Evolutionary conservation across 2,797 vertebrate species (phyloP), one percentile per base, ranked within the genome.

Genomic region (Adrianichthys oophorus): DNA sequence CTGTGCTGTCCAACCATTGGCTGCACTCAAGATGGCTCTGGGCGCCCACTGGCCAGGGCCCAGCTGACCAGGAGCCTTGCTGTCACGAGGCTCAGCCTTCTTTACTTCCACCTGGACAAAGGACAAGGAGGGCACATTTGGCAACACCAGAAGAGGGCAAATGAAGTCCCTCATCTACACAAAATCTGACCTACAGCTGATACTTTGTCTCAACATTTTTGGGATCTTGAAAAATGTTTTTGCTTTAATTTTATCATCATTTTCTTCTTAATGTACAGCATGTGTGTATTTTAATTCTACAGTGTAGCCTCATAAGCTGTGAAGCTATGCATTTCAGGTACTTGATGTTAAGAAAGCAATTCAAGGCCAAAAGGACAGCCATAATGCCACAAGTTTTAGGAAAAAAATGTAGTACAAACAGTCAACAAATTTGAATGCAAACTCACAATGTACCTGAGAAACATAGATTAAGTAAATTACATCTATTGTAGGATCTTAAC

Each of bases 31-130:
- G 90, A 99, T 94, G 69, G 94, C 95, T 75, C 97, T 93, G 83
- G 94, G 94, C 18, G 93, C 95, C 97, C 98, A 99, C 84, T 98
- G 97, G 85, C 93, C 94, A 84, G 95, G 91, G 63, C 93, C 93
- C 2, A 95, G 93, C 13, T 96, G 95, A 74, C 95, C 95, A 16
- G 97, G 96, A 90, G 93, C 95, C 91, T 98, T 99, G 91, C 94
- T 97, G 72, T 99, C 98, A 16, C 98, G 95, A 66, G 98, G 98
- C 56, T 99, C 98, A 0, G 97, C 98, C 18, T 98, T 96, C 79
- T 99, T 99, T 79, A 98, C 98, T 92, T 99, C 98, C 92, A 99
- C 97, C 98, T 99, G 89, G 83, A 95, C 89, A 93, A 95, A 96
- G 95, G 89, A 92, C 91, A 91, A 74, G 90, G 72, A 92, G 84